Conservation (phyloP, 2,113 vertebrate species). For the Apeltes quadracus region DNA sequence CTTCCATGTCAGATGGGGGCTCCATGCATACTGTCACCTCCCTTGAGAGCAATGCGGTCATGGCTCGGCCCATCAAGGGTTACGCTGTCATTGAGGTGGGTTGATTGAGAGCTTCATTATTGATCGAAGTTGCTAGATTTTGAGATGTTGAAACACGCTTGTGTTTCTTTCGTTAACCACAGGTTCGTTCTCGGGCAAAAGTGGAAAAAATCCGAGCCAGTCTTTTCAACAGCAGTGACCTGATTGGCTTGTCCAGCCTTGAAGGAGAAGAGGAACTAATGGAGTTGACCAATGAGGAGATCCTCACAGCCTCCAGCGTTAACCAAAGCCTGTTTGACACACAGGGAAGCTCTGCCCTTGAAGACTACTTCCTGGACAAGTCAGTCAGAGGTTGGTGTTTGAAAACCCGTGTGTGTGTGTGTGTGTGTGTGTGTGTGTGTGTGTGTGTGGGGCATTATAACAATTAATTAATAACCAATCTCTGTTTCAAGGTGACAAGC, state of each 20-base stretch:
- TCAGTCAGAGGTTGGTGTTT: slow-evolving; percentile 87
- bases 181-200: slow-evolving; percentile 96
- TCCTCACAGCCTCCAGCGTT: slow-evolving; percentile 95
- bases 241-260: slow-evolving; percentile 95
- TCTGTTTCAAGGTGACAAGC: slow-evolving; percentile 87
- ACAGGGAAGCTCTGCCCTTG: slow-evolving; percentile 94
- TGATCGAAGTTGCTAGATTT: not conserved
- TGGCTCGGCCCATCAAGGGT: slow-evolving; percentile 90
- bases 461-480: not conserved
- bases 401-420: too few species aligned
- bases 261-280: slow-evolving; percentile 96
- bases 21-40: slow-evolving; percentile 91
- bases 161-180: not conserved
- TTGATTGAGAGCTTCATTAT: not conserved
- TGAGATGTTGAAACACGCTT: not conserved
- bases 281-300: slow-evolving; percentile 98
- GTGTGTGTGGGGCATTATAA: too few species aligned
- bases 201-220: slow-evolving; percentile 98
- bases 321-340: slow-evolving; percentile 98
- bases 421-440: too few species aligned
- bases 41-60: slow-evolving; percentile 85
- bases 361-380: slow-evolving; percentile 96
- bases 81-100: slow-evolving; percentile 97
- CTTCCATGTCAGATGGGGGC: slow-evolving; percentile 86
- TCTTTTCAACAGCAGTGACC: slow-evolving; percentile 96